phyloP scores from a whole-genome alignment of 2,888 invertebrate species.

The Thecophora atra region DNA sequence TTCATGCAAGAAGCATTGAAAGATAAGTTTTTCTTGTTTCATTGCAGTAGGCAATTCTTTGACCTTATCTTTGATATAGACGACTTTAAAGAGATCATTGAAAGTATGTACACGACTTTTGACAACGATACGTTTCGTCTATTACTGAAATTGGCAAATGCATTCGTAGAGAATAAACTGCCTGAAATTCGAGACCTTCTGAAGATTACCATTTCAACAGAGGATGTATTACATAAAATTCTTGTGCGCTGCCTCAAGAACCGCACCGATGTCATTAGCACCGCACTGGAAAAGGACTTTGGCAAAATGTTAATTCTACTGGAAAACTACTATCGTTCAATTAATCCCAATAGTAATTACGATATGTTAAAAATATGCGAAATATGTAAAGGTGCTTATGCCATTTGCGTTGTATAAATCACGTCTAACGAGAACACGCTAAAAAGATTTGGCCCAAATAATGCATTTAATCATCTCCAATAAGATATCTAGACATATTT shows the following conservation, averaged over 20 bases:
- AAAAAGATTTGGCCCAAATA: too few relatives aligned
- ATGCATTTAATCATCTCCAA: too few relatives aligned
- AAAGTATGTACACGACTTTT: not conserved
- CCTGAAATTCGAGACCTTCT: not conserved
- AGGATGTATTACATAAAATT: constrained; percentile 14
- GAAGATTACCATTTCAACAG: constrained; percentile 5
- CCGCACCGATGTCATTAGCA: not conserved
- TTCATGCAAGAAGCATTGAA: not conserved
- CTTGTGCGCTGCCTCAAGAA: not conserved
- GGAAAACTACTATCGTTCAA: not conserved
- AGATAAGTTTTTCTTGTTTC: too few relatives aligned
- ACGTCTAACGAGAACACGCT: too few relatives aligned
- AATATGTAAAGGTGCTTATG: constrained; percentile 15
- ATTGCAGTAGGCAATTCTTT: not conserved
- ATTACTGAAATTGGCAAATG: not conserved
- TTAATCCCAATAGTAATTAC: not conserved
- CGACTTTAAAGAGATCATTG: not conserved
- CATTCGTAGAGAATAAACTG: not conserved
- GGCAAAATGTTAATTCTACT: constrained; percentile 3
- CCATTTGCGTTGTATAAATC: not conserved
- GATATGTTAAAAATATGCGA: not conserved
- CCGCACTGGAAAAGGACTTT: not conserved
- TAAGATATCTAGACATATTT: too few relatives aligned
- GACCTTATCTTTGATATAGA: not conserved
- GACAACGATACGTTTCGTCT: constrained; percentile 12